Evolutionary conservation across 2,888 invertebrate genomes (phyloP).

Genomic region (Zhengitettix transpicula): DNA sequence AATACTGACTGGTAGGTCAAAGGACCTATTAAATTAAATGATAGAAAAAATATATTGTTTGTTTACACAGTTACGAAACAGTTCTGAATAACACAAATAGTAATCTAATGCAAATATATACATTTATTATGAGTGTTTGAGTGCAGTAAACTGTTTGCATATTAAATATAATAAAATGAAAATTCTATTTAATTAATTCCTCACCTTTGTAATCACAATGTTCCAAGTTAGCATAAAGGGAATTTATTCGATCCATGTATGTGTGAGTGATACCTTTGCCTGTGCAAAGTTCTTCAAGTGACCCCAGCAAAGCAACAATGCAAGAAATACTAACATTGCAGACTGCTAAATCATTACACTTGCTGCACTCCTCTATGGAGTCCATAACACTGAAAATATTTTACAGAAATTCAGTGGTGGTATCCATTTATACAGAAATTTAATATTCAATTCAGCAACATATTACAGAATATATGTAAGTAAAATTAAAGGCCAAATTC

Average conservation of each 20-base stretch:
- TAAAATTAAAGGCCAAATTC: not conserved
- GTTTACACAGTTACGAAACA: too few relatives aligned
- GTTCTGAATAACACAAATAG: not conserved
- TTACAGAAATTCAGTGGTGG: not conserved
- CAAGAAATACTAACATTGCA: constrained; percentile 69
- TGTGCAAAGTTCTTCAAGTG: constrained; percentile 61
- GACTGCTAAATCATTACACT: constrained; percentile 56
- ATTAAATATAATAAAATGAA: too few relatives aligned
- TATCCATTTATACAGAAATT: not conserved
- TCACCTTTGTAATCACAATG: constrained; percentile 60
- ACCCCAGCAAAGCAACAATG: constrained; percentile 64
- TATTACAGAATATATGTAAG: not conserved
- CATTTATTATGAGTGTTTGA: too few relatives aligned
- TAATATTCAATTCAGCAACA: not conserved
- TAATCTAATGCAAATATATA: not conserved
- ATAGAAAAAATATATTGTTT: not conserved
- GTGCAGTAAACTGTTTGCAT: too few relatives aligned
- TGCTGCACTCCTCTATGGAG: constrained; percentile 83
- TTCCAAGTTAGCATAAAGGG: constrained; percentile 46
- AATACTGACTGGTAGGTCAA: constrained; percentile 73
- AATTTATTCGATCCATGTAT: constrained; percentile 42
- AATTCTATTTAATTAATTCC: too few relatives aligned
- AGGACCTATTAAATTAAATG: constrained; percentile 27
- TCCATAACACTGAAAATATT: constrained; percentile 59
- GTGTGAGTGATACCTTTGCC: constrained; percentile 53